Conservation (phyloP, 2,888 invertebrate genomes). For the Stenotaenia linearis region DNA sequence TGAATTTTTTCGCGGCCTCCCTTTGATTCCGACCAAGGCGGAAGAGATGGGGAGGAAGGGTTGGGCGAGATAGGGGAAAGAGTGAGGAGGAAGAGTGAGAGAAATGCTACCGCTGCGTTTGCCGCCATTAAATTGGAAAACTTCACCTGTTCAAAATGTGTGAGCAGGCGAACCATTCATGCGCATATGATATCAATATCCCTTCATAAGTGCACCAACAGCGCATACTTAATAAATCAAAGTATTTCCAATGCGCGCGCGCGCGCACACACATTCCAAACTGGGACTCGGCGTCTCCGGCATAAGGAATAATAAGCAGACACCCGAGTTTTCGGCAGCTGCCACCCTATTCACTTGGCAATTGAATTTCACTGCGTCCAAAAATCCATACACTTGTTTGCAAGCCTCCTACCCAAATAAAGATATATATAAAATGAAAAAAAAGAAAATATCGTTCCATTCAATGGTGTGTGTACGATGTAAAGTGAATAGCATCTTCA, state of each 20-base stretch:
- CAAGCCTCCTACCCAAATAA: neutral
- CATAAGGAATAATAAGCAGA: constrained; percentile 15
- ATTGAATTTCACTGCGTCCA: neutral
- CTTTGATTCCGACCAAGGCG: neutral
- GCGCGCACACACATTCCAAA: neutral
- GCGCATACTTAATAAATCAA: constrained; percentile 29
- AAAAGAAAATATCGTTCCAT: neutral
- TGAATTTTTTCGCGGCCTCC: constrained; percentile 28
- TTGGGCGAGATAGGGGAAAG: neutral
- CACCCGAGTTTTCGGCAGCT: constrained; percentile 24
- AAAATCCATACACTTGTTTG: neutral
- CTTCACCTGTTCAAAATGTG: constrained; percentile 27
- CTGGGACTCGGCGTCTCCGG: neutral
- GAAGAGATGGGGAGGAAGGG: constrained; percentile 12
- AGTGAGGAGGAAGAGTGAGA: neutral
- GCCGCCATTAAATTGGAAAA: constrained; percentile 13
- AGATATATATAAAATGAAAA: neutral
- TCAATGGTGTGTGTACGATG: neutral
- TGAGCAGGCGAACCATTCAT: constrained; percentile 21
- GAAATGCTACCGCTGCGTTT: neutral
- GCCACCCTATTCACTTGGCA: neutral
- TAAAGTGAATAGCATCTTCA: neutral
- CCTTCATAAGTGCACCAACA: constrained; percentile 26
- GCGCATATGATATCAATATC: constrained; percentile 22
- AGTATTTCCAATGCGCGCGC: neutral